Base-by-base conservation (phyloP, 2,113 vertebrate genomes). In the Vidua macroura region DNA sequence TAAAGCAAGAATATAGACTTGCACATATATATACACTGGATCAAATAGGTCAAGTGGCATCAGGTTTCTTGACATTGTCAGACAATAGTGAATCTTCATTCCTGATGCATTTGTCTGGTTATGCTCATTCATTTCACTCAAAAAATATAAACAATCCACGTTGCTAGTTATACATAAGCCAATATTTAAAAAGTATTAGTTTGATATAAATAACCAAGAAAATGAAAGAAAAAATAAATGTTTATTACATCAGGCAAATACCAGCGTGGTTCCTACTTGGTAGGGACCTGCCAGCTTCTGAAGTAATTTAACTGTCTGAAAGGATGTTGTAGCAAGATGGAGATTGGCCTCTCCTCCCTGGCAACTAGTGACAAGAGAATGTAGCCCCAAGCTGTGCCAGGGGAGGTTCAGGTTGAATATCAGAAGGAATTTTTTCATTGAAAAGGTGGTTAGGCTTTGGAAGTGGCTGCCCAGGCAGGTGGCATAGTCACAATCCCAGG, bases 11-110 rank as follows among this genome's bases (percentile, higher is more conserved):
- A 13, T 33, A 28, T 15, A 16, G 15, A 3, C 8, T 24, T 23
- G 27, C 11, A 14, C 9, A 4, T 25, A 6, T 7, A 25, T 1
- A 9, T 1, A 8, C 13, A 6, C 13, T 13, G 15, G 33, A 35
- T 60, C 33, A 48, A 76, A 48, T 8, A 19, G n/a, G 24, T 35
- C 24, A 39, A 30, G 15, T 19, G 15, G 27, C 19, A 33, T 23
- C 49, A 22, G 25, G 16, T 63, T 48, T 70, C 62, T 41, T n/a
- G 15, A 3, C 2, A 0, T 15, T 13, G 9, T 24, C 43, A 46
- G 60, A 67, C 37, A 52, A 30, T 33, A 52, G 14, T 2, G 20
- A n/a, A 20, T 15, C 31, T 72, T 72, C 25, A 35, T 14, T 64
- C 35, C 46, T 30, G n/a, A 53, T 9, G 4, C 12, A 2, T 48